Evolutionary conservation across 2,113 vertebrate species (phyloP).

Genomic region (Trinectes maculatus): DNA sequence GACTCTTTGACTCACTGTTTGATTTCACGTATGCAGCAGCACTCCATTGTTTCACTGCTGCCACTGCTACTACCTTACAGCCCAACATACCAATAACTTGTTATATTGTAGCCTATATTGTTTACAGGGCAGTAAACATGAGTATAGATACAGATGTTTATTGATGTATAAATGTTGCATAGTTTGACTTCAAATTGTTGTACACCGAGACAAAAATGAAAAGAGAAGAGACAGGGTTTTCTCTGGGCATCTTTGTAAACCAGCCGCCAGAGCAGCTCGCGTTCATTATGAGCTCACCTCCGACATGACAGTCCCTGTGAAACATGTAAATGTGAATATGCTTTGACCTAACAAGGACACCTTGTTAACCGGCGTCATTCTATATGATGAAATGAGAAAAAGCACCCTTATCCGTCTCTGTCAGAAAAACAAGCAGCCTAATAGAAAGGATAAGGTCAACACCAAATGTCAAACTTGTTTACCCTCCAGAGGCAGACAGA

Average conservation of each 20-base stretch:
- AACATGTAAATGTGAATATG: constrained; percentile 56
- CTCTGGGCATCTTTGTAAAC: neutral
- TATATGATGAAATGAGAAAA: constrained; percentile 65
- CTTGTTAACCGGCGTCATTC: constrained; percentile 71
- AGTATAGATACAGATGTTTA: too few relatives aligned
- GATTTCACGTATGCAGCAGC: constrained; percentile 23
- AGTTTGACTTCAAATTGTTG: neutral
- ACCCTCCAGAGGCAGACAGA: constrained; percentile 65
- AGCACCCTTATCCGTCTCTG: constrained; percentile 65
- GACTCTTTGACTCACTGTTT: constrained; percentile 37
- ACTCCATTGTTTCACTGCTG: neutral
- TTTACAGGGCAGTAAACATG: too few relatives aligned
- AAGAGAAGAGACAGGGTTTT: neutral
- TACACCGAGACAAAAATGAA: neutral
- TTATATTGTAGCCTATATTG: too few relatives aligned
- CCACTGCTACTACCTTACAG: too few relatives aligned
- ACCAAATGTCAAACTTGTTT: constrained; percentile 77
- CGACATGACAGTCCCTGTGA: constrained; percentile 26
- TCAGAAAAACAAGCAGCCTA: constrained; percentile 70
- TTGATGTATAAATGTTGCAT: neutral
- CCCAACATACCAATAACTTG: too few relatives aligned
- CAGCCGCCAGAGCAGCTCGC: neutral
- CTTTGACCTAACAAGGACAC: constrained; percentile 66
- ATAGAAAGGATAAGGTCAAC: constrained; percentile 76
- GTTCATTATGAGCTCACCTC: constrained; percentile 31